Base-by-base conservation (phyloP, 2,113 vertebrate genomes). In the Cyprinus carpio region DNA sequence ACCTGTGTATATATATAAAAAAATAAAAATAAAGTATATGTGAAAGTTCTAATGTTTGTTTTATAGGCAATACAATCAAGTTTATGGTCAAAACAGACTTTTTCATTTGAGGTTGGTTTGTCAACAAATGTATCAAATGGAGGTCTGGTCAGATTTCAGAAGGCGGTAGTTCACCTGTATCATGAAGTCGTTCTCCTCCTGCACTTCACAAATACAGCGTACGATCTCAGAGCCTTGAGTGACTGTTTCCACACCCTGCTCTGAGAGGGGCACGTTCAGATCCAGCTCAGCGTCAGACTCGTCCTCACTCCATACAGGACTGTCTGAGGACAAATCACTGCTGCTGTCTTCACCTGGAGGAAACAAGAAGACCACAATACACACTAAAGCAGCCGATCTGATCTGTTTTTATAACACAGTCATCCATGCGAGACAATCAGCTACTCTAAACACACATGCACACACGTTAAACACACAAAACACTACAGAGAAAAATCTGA, bases 161-260 rank as follows among this genome's bases (percentile, higher is more conserved):
- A 4, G 46, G 7, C 12, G 8, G 6, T 64, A 25, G 54, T 49
- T 84, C 91, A 98, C 98, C 97, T 99, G 98, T 90, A 99, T 99
- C 98, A 99, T 99, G 91, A 99, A 99, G 92, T 99, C 98, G 87
- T 98, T 98, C 94, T 99, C 98, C 89, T 99, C 98, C 86, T 98
- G 96, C 82, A 98, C 95, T 92, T 98, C 97, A 86, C 98, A 99
- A 91, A 99, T 94, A 88, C 98, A 99, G 40, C 97, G 97, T 85
- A 99, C 97, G 62, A 97, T 94, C 87, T 99, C 98, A 77, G 94
- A 96, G 46, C 96, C 95, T 12, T 94, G 95, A 23, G 92, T 94
- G 54, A 93, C 94, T 2, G 93, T 93, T 3, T 95, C 93, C 16
- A 92, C 90, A 2, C 94, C 92, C 31, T 96, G 96, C 82, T 95